phyloP scores from a whole-genome alignment of 1,140 invertebrate species.

The Luehdorfia chinensis region DNA sequence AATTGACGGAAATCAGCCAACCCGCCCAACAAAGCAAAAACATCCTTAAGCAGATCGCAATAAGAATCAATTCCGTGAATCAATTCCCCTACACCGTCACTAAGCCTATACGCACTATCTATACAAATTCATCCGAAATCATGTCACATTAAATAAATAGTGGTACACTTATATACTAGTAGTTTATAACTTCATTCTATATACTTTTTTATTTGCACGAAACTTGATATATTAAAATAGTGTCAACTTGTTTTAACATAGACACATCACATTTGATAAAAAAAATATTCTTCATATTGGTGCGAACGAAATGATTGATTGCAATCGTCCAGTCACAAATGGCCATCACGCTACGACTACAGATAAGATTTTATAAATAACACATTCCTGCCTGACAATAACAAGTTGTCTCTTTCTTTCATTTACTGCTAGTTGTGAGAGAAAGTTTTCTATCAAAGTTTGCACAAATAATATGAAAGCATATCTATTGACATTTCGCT shows the following conservation, averaged over 20 bases:
- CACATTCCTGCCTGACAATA: no score
- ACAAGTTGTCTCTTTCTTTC: no score
- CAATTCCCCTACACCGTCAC: slow-evolving; percentile 23
- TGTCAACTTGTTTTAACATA: slow-evolving; percentile 51
- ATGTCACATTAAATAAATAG: slow-evolving; percentile 46
- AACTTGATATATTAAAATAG: slow-evolving; percentile 64
- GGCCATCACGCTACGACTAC: slow-evolving; percentile 24
- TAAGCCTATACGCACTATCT: slow-evolving; percentile 31
- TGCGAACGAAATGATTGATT: slow-evolving; percentile 44
- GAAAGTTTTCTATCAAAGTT: no score
- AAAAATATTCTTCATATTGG: slow-evolving; percentile 28
- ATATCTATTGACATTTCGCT: no score
- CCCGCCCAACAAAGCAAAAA: slow-evolving; percentile 24
- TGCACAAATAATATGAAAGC: no score
- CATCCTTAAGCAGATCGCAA: slow-evolving; percentile 11
- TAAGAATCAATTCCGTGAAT: slow-evolving; percentile 18
- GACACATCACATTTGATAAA: slow-evolving; percentile 59
- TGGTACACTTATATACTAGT: slow-evolving; percentile 49
- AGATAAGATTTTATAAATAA: no score
- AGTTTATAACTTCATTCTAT: slow-evolving; percentile 61
- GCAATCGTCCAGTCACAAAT: no score
- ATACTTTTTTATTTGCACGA: slow-evolving; percentile 49
- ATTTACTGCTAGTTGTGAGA: no score
- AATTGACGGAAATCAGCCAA: slow-evolving; percentile 37
- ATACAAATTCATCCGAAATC: slow-evolving; percentile 33